phyloP scores from a whole-genome alignment of 2,888 invertebrate species.

The Campopleginae sp. region DNA sequence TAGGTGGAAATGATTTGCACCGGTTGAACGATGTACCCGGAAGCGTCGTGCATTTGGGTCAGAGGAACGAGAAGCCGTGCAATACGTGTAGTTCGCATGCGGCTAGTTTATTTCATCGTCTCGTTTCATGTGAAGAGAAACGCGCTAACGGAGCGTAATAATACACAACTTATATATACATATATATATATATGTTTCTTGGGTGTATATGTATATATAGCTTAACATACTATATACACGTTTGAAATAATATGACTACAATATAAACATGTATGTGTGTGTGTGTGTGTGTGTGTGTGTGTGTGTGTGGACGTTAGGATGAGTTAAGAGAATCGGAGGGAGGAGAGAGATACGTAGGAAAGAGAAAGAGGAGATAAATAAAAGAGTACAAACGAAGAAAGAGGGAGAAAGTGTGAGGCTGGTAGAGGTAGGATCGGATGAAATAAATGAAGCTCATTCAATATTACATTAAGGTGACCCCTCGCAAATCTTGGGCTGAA shows the following conservation, averaged over 20 bases:
- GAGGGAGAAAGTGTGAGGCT: slow-evolving; percentile 51
- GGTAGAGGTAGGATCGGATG: slow-evolving; percentile 67
- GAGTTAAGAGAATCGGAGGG: slow-evolving; percentile 33
- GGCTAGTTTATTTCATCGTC: slow-evolving; percentile 60
- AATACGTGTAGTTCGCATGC: slow-evolving; percentile 41
- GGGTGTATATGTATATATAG: too few relatives aligned
- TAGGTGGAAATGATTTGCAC: slow-evolving; percentile 50
- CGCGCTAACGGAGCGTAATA: slow-evolving; percentile 49
- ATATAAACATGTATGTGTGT: background rate
- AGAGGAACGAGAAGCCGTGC: slow-evolving; percentile 21
- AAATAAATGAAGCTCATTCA: slow-evolving; percentile 79
- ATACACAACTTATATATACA: slow-evolving; percentile 32
- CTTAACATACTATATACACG: background rate
- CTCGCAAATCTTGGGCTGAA: slow-evolving; percentile 81
- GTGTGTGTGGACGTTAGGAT: slow-evolving; percentile 12
- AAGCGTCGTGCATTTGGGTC: slow-evolving; percentile 45
- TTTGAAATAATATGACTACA: slow-evolving; percentile 8
- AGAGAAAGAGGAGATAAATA: slow-evolving; percentile 59
- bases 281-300: background rate
- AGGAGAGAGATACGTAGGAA: slow-evolving; percentile 49
- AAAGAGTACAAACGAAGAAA: slow-evolving; percentile 45
- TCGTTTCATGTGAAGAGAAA: slow-evolving; percentile 57
- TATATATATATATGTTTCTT: background rate
- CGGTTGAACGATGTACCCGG: slow-evolving; percentile 44
- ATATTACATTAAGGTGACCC: slow-evolving; percentile 80